Percentiles rank a stretch among this genome's conserved stretches.
These are phyloP conservation scores for Xenopus petersii DNA, from an alignment of 2,797 vertebrate genomes.

Conservation along the genomic window DNA sequence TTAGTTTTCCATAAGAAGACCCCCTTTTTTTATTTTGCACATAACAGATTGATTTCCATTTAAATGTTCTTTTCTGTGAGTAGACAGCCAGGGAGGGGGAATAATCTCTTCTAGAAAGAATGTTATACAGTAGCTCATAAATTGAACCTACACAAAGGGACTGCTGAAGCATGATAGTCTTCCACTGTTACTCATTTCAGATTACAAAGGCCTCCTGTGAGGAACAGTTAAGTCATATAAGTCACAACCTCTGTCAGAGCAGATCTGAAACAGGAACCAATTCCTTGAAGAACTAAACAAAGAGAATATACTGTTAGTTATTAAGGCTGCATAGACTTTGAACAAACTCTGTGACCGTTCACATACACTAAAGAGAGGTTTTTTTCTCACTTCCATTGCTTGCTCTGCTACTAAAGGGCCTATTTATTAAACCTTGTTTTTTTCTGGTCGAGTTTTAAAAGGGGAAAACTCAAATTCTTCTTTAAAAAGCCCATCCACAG, in stretches of 20 bases:
- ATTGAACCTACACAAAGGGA: slow-evolving; percentile 36
- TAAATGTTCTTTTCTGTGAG: slow-evolving; percentile 32
- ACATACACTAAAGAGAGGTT: no score
- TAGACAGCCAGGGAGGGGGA: slow-evolving; percentile 20
- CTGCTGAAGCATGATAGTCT: slow-evolving; percentile 40
- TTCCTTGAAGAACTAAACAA: background rate
- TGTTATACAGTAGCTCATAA: slow-evolving; percentile 41
- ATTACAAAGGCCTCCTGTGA: slow-evolving; percentile 44
- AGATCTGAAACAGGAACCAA: slow-evolving; percentile 18
- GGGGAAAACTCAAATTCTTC: no score
- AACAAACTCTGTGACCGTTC: no score
- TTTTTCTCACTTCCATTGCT: no score
- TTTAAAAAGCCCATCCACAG: no score
- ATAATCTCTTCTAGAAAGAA: slow-evolving; percentile 41
- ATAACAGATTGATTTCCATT: slow-evolving; percentile 38
- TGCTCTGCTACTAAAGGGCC: no score
- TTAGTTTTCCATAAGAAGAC: no score
- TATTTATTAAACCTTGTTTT: no score
- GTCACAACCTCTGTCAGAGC: slow-evolving; percentile 20
- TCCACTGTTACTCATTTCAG: slow-evolving; percentile 38
- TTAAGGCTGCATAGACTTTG: no score
- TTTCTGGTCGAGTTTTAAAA: no score
- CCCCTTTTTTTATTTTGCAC: background rate
- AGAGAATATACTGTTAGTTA: no score
- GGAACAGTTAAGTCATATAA: slow-evolving; percentile 29